Percentiles rank a stretch among this genome's conserved stretches.
Evolutionary conservation across 2,888 invertebrate species (phyloP).

Genomic region (Cynaeus angustus): DNA sequence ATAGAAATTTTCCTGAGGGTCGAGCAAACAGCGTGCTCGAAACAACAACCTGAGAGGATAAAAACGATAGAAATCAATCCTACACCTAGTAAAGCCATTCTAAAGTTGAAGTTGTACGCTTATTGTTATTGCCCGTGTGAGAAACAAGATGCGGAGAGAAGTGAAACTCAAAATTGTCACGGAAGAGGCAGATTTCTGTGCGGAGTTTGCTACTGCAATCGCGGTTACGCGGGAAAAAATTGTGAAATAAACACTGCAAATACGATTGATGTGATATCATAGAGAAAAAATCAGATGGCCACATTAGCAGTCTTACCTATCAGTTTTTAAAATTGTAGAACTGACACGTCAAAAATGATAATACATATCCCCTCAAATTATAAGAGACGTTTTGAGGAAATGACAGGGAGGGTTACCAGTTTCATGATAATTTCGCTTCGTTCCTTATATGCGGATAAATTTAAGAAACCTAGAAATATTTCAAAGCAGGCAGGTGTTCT

Average conservation of each 20-base stretch:
- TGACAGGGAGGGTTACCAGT: no score
- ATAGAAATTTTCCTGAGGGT: slow-evolving; percentile 17
- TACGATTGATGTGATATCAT: no score
- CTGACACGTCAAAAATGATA: no score
- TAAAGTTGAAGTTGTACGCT: slow-evolving; percentile 22
- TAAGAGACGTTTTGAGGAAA: no score
- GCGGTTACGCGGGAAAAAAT: slow-evolving; percentile 12
- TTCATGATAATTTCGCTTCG: no score
- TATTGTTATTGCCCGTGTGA: slow-evolving; percentile 34
- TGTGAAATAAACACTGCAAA: slow-evolving; percentile 24
- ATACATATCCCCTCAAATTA: no score
- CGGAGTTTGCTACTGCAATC: slow-evolving; percentile 30
- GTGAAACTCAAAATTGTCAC: not conserved
- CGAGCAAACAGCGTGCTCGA: slow-evolving; percentile 7
- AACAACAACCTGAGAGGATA: slow-evolving; percentile 22
- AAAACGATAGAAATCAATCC: slow-evolving; percentile 7
- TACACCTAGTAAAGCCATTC: not conserved
- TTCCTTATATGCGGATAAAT: no score
- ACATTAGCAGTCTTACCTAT: no score
- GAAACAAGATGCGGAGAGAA: not conserved
- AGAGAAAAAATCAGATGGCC: no score
- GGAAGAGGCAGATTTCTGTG: slow-evolving; percentile 13
- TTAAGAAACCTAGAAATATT: not conserved
- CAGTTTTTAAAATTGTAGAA: no score
- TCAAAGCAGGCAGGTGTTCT: not conserved